These are phyloP conservation scores for Acanthococcus lagerstroemiae DNA, from an alignment of 2,888 invertebrate species.

Conservation along the genomic window DNA sequence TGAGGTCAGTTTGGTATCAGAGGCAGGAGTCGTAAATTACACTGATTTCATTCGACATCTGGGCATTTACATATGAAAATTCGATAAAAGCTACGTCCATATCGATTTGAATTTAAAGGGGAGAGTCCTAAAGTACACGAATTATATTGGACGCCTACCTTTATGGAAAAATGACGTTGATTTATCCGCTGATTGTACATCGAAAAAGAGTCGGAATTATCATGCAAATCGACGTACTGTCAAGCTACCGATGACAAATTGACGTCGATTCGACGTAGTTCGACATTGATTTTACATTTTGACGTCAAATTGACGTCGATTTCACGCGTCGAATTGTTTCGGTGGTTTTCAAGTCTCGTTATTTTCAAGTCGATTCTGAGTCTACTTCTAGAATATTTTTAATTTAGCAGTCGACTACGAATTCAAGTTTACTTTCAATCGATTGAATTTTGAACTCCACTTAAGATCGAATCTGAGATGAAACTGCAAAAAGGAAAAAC, in stretches of 20 bases:
- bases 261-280: neutral
- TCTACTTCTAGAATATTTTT: neutral
- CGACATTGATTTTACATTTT: too few relatives aligned
- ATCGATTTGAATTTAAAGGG: too few relatives aligned
- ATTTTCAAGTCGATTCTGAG: neutral
- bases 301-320: neutral
- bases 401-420: too few relatives aligned
- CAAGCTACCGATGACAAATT: neutral
- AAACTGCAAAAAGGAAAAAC: too few relatives aligned
- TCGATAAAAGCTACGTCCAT: neutral
- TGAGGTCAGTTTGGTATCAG: too few relatives aligned
- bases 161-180: neutral
- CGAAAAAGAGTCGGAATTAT: neutral
- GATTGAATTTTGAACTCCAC: too few relatives aligned
- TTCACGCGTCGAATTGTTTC: neutral
- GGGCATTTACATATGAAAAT: neutral
- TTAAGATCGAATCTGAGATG: too few relatives aligned
- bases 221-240: too few relatives aligned
- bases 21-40: too few relatives aligned
- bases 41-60: too few relatives aligned
- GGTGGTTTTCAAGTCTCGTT: neutral
- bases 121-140: too few relatives aligned
- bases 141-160: neutral
- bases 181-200: neutral
- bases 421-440: too few relatives aligned